phyloP scores from a whole-genome alignment of 1,140 invertebrate genomes.

The Macrosteles quadrilineatus region DNA sequence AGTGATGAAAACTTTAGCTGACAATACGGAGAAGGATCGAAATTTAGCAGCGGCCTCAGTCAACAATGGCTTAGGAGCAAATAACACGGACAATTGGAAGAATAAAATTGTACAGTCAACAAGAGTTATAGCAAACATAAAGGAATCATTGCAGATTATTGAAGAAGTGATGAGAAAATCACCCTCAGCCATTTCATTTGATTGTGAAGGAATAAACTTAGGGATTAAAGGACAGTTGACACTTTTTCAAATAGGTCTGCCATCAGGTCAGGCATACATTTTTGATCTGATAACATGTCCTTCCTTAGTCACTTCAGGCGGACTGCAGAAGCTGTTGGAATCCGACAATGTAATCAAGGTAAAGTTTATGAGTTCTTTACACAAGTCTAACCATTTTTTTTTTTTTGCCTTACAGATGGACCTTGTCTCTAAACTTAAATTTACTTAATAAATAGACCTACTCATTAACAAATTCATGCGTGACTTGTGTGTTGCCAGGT shows the following conservation, averaged over 20 bases:
- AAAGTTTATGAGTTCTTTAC: too few relatives aligned
- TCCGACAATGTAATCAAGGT: slow-evolving; percentile 83
- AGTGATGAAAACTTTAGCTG: slow-evolving; percentile 84
- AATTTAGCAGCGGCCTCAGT: slow-evolving; percentile 51
- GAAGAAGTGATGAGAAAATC: slow-evolving; percentile 69
- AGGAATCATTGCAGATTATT: slow-evolving; percentile 75
- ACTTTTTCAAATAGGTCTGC: slow-evolving; percentile 81
- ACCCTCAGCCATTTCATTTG: slow-evolving; percentile 71
- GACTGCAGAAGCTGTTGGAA: slow-evolving; percentile 78
- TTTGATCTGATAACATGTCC: slow-evolving; percentile 90
- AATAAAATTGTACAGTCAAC: slow-evolving; percentile 77
- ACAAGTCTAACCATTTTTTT: too few relatives aligned
- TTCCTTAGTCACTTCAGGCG: slow-evolving; percentile 72
- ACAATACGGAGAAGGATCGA: slow-evolving; percentile 84
- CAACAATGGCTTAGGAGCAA: slow-evolving; percentile 43
- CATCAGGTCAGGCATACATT: slow-evolving; percentile 75
- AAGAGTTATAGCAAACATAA: slow-evolving; percentile 71
- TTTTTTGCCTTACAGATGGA: too few relatives aligned
- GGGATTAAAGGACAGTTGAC: slow-evolving; percentile 82
- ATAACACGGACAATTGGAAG: slow-evolving; percentile 70
- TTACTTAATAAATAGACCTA: too few relatives aligned
- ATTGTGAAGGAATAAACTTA: slow-evolving; percentile 90
- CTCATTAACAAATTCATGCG: too few relatives aligned
- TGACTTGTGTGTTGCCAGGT: too few relatives aligned
- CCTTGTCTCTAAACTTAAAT: too few relatives aligned